Evolutionary conservation across 2,113 vertebrate genomes (phyloP), one percentile per base, ranked within the genome.

Genomic region (Ia io): DNA sequence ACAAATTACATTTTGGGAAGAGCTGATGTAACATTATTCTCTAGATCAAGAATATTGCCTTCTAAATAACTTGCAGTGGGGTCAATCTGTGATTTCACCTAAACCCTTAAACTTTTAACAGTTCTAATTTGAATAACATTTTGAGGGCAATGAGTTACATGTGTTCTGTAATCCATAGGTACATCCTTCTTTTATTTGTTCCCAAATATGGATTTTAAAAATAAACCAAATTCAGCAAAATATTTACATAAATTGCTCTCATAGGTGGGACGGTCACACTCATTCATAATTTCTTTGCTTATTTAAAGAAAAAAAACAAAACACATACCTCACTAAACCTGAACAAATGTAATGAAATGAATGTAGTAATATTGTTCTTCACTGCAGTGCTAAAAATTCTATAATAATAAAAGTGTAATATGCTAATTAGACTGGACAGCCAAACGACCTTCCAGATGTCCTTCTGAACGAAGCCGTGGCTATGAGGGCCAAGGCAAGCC

Each of bases 21-120:
- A 93, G 49, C 35, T 89, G 47, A 94, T 93, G 4, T 78, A 61
- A 71, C 32, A 74, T 78, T 87, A 70, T 76, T 90, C n/a, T 70
- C 35, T 14, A 65, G 32, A 73, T 93, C 11, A 49, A 17, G 2
- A 74, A 56, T 65, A 61, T 49, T 86, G 42, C 2, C 53, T 85
- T 59, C 83, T 92, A 83, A 91, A 82, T 80, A 78, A 91, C 12
- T 49, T 94, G 2, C 90, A 65, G 80, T 84, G 28, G 28, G 9
- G 32, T 84, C 37, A 56, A 14, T 79, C 80, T 73, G 49, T 80
- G 89, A 80, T 59, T 76, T 30, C 37, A 74, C 77, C 17, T 70
- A 79, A 85, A 40, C 2, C 30, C 23, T 85, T 91, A 47, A 35
- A 73, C 56, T 56, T 86, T 83, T 83, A 47, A 71, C 30, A 83